Evolutionary conservation across 2,113 vertebrate species (phyloP).

Genomic region (Eptesicus fuscus): DNA sequence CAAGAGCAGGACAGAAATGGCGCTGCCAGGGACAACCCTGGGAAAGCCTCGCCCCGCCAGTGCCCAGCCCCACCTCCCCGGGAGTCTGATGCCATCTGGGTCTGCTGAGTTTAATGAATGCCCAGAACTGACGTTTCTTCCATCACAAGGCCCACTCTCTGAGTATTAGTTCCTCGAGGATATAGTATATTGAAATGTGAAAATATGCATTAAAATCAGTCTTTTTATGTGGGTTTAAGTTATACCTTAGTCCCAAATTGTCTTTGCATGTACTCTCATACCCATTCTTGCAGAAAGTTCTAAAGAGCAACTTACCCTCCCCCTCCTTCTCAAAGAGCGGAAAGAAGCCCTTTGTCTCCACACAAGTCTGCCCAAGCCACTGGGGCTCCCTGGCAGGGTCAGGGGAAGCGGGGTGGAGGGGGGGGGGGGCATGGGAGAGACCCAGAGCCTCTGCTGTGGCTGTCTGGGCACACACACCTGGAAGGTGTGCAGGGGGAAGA

Average conservation of each 20-base stretch:
- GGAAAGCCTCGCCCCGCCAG: background rate
- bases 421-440: too few species aligned
- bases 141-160: background rate
- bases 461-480: background rate
- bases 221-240: background rate
- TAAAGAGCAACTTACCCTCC: background rate
- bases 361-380: too few species aligned
- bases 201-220: background rate
- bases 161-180: background rate
- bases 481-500: background rate
- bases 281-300: background rate
- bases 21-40: background rate
- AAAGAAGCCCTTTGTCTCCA: background rate
- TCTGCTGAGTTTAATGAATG: background rate
- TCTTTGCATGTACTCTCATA: background rate
- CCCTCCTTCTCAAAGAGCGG: background rate
- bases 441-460: background rate
- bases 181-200: background rate
- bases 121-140: background rate
- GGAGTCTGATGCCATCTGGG: background rate
- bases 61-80: background rate
- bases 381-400: fast-evolving
- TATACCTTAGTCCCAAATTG: background rate
- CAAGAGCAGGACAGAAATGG: background rate
- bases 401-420: too few species aligned